phyloP scores from a whole-genome alignment of 1,140 invertebrate species.

The Eupristina koningsbergeri region DNA sequence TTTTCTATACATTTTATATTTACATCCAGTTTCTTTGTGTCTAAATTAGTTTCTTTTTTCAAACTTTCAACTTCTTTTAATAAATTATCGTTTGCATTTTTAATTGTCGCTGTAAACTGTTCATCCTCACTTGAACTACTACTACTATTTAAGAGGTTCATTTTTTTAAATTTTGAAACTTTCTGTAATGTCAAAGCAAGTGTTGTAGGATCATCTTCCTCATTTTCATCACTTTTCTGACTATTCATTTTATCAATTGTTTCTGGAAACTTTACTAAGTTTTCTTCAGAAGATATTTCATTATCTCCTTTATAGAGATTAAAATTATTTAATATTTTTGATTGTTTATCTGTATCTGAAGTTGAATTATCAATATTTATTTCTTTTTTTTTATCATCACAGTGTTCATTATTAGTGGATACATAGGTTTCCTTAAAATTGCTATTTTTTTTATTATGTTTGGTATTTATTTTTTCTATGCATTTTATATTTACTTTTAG shows the following conservation, averaged over 20 bases:
- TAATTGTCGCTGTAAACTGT: neutral
- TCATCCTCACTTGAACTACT: constrained; percentile 40
- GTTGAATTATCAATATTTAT: neutral
- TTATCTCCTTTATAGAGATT: neutral
- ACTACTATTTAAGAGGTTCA: constrained; percentile 20
- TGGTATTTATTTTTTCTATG: too few species aligned
- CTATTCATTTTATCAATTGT: neutral
- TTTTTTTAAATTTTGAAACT: constrained; percentile 27
- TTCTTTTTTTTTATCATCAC: neutral
- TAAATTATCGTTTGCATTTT: neutral
- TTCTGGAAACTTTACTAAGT: neutral
- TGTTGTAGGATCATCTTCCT: constrained; percentile 4
- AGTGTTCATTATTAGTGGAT: neutral
- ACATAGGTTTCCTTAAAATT: neutral
- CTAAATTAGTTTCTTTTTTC: neutral
- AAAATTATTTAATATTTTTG: neutral
- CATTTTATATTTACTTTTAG: too few species aligned
- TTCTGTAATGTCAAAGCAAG: neutral
- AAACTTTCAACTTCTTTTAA: neutral
- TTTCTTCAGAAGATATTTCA: neutral
- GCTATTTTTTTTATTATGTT: neutral
- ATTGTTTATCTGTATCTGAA: neutral
- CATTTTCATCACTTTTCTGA: neutral
- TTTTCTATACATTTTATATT: neutral
- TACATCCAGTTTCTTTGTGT: neutral